These are phyloP conservation scores for Chrysolina haemoptera DNA, from an alignment of 2,888 invertebrate species.

Conservation along the genomic window DNA sequence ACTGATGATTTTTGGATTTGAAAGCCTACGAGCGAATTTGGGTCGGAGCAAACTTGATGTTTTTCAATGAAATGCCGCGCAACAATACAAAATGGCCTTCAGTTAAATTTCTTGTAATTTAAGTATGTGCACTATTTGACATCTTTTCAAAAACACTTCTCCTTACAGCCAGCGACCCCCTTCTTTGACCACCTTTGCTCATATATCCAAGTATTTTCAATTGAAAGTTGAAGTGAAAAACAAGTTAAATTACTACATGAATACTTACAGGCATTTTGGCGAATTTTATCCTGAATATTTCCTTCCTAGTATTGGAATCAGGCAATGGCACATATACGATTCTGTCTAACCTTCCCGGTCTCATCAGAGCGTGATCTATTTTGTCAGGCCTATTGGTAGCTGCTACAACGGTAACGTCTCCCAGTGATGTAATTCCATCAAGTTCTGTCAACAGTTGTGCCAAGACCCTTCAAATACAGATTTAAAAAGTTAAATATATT, in stretches of 20 bases:
- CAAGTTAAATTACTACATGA: not conserved
- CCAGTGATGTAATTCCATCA: slow-evolving; percentile 90
- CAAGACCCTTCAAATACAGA: slow-evolving; percentile 74
- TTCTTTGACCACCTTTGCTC: too few relatives aligned
- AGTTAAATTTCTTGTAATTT: too few relatives aligned
- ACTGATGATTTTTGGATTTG: too few relatives aligned
- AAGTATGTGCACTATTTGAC: too few relatives aligned
- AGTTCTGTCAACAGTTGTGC: slow-evolving; percentile 95
- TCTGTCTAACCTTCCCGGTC: slow-evolving; percentile 93
- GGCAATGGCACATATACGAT: slow-evolving; percentile 95
- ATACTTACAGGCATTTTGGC: slow-evolving; percentile 78
- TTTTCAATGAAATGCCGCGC: too few relatives aligned
- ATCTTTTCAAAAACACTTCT: too few relatives aligned
- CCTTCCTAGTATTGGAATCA: slow-evolving; percentile 82
- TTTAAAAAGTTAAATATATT: not conserved
- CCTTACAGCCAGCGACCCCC: too few relatives aligned
- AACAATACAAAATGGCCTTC: too few relatives aligned
- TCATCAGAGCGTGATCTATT: slow-evolving; percentile 92
- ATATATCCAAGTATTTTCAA: too few relatives aligned
- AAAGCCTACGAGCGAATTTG: too few relatives aligned
- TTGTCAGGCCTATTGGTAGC: slow-evolving; percentile 98
- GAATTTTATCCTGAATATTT: slow-evolving; percentile 87
- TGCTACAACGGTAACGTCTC: slow-evolving; percentile 89
- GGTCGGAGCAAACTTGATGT: too few relatives aligned
- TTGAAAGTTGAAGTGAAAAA: too few relatives aligned